Evolutionary conservation across 2,888 invertebrate genomes (phyloP).

Genomic region (Opisthograptis luteolata): DNA sequence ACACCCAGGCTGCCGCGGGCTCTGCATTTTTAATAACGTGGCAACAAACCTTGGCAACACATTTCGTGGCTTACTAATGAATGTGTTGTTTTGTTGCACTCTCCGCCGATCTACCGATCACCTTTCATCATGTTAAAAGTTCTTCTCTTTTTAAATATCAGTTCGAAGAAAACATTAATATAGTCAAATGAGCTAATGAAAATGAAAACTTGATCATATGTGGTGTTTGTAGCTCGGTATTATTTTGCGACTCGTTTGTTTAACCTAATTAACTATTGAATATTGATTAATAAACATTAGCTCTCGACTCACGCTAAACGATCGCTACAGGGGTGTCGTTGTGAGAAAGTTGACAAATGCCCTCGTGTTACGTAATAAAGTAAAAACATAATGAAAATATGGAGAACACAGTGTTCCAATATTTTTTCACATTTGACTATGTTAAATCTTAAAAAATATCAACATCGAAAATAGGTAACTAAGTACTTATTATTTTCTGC

Average conservation of each 20-base stretch:
- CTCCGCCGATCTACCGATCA: constrained; percentile 31
- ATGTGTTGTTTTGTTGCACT: constrained; percentile 46
- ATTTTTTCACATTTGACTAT: too few species aligned
- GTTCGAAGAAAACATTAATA: constrained; percentile 5
- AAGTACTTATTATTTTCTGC: too few species aligned
- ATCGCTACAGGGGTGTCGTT: too few species aligned
- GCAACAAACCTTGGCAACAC: constrained; percentile 53
- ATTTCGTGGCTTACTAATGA: constrained; percentile 51
- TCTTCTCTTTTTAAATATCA: constrained; percentile 18
- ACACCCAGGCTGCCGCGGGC: constrained; percentile 47
- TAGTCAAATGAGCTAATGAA: constrained; percentile 23
- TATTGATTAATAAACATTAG: too few species aligned
- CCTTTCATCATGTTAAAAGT: constrained; percentile 38
- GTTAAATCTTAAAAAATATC: too few species aligned
- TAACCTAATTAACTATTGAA: too few species aligned
- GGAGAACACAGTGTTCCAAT: too few species aligned
- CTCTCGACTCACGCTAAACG: too few species aligned
- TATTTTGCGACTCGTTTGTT: too few species aligned
- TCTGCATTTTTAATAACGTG: constrained; percentile 53
- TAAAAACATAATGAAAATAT: too few species aligned
- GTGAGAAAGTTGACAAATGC: too few species aligned
- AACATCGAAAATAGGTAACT: neutral
- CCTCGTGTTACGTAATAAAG: too few species aligned
- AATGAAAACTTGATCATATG: constrained; percentile 27
- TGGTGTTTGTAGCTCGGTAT: constrained; percentile 7